Conservation (phyloP, 23 tunicate genomes). For the Corella eumyota region DNA sequence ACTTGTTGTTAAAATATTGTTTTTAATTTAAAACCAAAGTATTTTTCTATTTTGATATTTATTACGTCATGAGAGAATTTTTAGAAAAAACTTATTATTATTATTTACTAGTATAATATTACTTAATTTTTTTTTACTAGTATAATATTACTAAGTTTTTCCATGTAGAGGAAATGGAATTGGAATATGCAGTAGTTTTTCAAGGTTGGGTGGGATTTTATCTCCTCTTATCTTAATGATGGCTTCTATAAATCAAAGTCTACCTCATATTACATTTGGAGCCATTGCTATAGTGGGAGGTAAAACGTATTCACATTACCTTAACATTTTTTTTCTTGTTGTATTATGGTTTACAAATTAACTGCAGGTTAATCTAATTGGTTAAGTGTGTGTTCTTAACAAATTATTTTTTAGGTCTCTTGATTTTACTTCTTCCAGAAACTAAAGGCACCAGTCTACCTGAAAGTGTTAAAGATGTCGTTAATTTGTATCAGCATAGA, state of each 20-base stretch:
- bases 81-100: too few species aligned
- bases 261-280: conserved; percentile 65
- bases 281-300: conserved; percentile 55
- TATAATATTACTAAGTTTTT: too few species aligned
- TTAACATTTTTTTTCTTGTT: too few species aligned
- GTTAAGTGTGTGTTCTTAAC: too few species aligned
- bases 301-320: conserved; percentile 4
- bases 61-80: too few species aligned
- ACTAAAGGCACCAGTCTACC: conserved; percentile 62
- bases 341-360: too few species aligned
- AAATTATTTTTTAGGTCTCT: conserved; percentile 21
- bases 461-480: conserved; percentile 48
- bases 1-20: too few species aligned
- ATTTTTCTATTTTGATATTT: too few species aligned
- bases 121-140: too few species aligned
- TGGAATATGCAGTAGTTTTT: conserved; percentile 66
- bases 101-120: too few species aligned
- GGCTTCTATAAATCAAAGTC: conserved; percentile 7
- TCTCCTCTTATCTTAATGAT: conserved; percentile 46
- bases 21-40: too few species aligned
- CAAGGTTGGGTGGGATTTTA: conserved; percentile 52
- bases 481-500: conserved; percentile 25
- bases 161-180: conserved; percentile 86
- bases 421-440: conserved; percentile 51
- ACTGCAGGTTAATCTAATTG: too few species aligned